Base-by-base conservation (phyloP, 2,888 invertebrate species). In the Eretmocerus hayati region DNA sequence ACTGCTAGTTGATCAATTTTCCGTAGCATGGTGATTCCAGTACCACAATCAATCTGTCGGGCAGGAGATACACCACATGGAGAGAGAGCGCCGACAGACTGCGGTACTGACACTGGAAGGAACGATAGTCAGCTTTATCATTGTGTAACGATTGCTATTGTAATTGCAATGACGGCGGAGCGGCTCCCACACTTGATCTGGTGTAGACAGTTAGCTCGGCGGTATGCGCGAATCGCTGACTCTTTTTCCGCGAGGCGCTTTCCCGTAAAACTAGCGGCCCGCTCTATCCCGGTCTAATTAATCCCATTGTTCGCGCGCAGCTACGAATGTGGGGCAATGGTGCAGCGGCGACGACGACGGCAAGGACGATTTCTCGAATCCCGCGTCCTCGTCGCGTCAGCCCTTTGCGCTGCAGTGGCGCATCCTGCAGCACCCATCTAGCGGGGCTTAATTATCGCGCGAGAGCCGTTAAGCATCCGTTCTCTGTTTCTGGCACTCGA, bases 241-340 rank as follows among this genome's bases (percentile, higher is more conserved):
- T 15, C 31, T 36, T 21, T 22, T 35, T 30, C 20, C 33, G 23
- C 8, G 6, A 6, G 11, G 6, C 26, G 26, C 26, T 54, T 57
- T 60, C 56, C 59, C 61, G 58, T 60, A 59, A 64, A n/a, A n/a
- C 59, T 62, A 61, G 58, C 59, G 54, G 59, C 57, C 62, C 61
- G 59, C 26, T 9, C 26, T 11, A 26, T 6, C 56, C 60, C 60
- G 58, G 62, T 63, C 63, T 66, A 66, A 68, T 68, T 67, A 67
- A 67, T 66, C 61, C 62, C 57, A 66, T 66, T 66, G 66, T 67
- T 64, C 59, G 59, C 57, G 56, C 55, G 39, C 36, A 30, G 42
- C 52, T 16, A 15, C 35, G 35, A 9, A 59, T 59, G 54, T 55
- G 54, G 58, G 53, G 47, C 56, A 59, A 56, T 56, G 56, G 55